A percentile compares a stretch with the other conserved stretches of the same genome.
phyloP scores from a whole-genome alignment of 1,140 invertebrate species.

The Neomicropteryx cornuta region DNA sequence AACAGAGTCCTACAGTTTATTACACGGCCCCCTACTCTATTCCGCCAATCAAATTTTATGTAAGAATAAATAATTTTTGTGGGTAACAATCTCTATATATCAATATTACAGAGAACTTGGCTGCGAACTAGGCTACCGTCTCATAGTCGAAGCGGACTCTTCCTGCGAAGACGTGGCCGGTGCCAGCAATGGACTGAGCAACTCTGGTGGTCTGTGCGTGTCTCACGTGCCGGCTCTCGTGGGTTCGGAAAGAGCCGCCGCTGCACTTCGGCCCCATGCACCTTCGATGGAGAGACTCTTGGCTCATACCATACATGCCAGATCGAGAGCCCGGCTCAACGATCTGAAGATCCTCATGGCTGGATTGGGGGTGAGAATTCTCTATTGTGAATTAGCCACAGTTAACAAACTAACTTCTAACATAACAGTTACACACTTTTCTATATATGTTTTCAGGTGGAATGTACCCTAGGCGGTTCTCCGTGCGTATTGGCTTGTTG shows the following conservation, averaged over 20 bases:
- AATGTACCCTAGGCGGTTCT: constrained; percentile 54
- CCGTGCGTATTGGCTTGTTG: constrained; percentile 86
- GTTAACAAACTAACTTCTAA: too few species aligned
- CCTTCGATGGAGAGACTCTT: constrained; percentile 89
- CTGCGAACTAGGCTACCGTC: constrained; percentile 74
- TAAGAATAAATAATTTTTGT: too few species aligned
- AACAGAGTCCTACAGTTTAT: too few species aligned
- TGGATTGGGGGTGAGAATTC: constrained; percentile 29
- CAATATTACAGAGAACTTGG: constrained; percentile 65
- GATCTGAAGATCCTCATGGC: constrained; percentile 63
- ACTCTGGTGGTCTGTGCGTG: too few species aligned
- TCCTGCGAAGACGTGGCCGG: constrained; percentile 71
- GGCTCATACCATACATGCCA: constrained; percentile 95
- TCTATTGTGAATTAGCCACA: too few species aligned
- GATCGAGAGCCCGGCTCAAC: constrained; percentile 68
- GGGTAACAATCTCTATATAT: too few species aligned
- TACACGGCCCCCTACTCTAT: too few species aligned
- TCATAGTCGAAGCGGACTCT: constrained; percentile 81
- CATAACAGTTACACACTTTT: too few species aligned
- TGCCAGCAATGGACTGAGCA: constrained; percentile 44
- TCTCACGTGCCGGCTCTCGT: constrained; percentile 79
- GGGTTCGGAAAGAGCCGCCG: constrained; percentile 66
- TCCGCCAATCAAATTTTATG: too few species aligned
- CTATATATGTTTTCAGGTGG: too few species aligned
- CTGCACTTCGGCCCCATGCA: constrained; percentile 74